A percentile compares a stretch with the other conserved stretches of the same genome.
These are phyloP conservation scores for Psephotus haematonotus DNA, from an alignment of 2,113 vertebrate species.

Conservation along the genomic window DNA sequence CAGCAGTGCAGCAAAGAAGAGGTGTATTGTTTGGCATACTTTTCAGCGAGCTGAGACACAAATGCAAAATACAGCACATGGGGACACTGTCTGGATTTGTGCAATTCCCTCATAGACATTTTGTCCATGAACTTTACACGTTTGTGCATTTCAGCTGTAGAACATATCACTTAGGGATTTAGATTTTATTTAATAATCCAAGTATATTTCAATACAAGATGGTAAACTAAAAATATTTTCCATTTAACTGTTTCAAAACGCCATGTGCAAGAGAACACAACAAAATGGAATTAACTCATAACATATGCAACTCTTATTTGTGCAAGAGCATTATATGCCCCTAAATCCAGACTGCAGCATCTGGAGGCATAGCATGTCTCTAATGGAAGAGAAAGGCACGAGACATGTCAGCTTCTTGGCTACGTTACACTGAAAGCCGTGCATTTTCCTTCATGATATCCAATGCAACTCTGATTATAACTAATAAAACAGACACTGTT, in stretches of 20 bases:
- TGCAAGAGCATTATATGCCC: conserved; percentile 49
- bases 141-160: conserved; percentile 26
- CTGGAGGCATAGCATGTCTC: conserved; percentile 57
- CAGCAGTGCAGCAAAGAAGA: not conserved
- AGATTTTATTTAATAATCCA: conserved; percentile 44
- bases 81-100: conserved; percentile 27
- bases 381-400: conserved; percentile 54
- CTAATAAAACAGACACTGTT: not conserved
- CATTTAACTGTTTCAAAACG: conserved; percentile 58
- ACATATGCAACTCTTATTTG: conserved; percentile 65
- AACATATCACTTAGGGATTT: conserved; percentile 4
- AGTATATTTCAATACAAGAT: conserved; percentile 58
- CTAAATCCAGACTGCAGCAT: conserved; percentile 58
- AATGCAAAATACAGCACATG: not conserved
- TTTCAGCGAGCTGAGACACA: conserved; percentile 17
- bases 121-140: not conserved
- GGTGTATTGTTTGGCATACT: not conserved
- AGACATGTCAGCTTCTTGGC: conserved; percentile 42
- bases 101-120: not conserved
- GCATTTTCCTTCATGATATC: not conserved
- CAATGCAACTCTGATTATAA: not conserved
- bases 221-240: conserved; percentile 62
- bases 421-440: not conserved
- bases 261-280: conserved; percentile 60
- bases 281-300: conserved; percentile 62